These are phyloP conservation scores for Spea hammondii DNA, from an alignment of 2,797 vertebrate genomes.

Conservation along the genomic window DNA sequence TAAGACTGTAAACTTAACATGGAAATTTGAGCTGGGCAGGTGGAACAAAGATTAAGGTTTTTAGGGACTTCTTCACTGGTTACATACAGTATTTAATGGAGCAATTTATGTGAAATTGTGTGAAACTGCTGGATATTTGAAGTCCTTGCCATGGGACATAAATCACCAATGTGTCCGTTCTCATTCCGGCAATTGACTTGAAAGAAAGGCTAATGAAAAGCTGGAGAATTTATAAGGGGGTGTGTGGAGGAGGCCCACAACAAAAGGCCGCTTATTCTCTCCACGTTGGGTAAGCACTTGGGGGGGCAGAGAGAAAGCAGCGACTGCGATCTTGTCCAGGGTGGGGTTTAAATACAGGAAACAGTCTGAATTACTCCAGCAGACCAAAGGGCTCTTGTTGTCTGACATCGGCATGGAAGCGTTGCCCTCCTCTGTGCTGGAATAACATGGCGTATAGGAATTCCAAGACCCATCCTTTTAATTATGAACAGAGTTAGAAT, in stretches of 20 bases:
- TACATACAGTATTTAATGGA: not conserved
- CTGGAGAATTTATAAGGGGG: constrained; percentile 40
- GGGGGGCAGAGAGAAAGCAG: constrained; percentile 40
- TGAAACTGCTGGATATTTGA: not conserved
- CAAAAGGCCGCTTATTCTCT: constrained; percentile 56
- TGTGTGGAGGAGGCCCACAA: constrained; percentile 33
- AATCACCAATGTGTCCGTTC: constrained; percentile 22
- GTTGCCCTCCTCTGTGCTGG: not conserved
- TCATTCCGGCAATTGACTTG: constrained; percentile 29
- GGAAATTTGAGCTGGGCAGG: constrained; percentile 4
- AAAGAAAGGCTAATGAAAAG: constrained; percentile 44
- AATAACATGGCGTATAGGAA: not conserved
- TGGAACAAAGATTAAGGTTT: constrained; percentile 1
- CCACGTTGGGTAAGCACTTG: constrained; percentile 13
- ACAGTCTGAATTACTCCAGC: constrained; percentile 52
- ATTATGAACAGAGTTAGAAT: not conserved
- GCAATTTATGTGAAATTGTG: not conserved
- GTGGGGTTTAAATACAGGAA: constrained; percentile 63
- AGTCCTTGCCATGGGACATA: not conserved
- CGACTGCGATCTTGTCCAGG: constrained; percentile 46
- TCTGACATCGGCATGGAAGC: constrained; percentile 40
- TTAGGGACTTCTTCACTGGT: not conserved
- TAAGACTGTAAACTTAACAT: no score
- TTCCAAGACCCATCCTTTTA: not conserved
- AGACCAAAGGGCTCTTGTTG: constrained; percentile 39